Evolutionary conservation across 2,113 vertebrate genomes (phyloP).

Genomic region (Accipiter cooperii): DNA sequence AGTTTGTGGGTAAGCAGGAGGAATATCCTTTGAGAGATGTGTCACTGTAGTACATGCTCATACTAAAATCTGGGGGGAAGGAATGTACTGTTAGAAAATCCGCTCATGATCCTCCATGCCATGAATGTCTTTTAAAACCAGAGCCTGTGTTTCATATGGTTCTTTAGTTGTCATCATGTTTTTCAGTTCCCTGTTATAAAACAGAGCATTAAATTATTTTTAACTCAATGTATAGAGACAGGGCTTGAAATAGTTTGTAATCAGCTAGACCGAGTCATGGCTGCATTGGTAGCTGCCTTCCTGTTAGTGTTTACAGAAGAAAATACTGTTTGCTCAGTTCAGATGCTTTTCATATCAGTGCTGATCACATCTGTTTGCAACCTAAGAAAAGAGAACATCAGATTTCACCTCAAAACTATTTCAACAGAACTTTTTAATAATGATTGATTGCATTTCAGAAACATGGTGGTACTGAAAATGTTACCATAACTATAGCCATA

Average conservation of each 20-base stretch:
- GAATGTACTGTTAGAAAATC: neutral
- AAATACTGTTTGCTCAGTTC: neutral
- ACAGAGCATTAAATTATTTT: neutral
- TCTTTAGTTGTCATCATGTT: neutral
- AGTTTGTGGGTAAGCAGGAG: conserved; percentile 38
- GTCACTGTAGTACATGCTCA: neutral
- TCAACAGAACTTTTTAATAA: neutral
- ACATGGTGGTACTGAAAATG: neutral
- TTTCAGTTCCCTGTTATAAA: neutral
- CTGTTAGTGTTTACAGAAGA: neutral
- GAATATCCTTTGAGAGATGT: conserved; percentile 29
- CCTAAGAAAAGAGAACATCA: neutral
- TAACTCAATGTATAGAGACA: neutral
- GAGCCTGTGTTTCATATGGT: neutral
- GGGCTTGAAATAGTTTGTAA: neutral
- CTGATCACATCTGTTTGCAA: neutral
- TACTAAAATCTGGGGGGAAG: neutral
- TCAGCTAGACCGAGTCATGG: neutral
- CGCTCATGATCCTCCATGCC: neutral
- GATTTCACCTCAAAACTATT: neutral
- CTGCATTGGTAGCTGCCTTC: neutral
- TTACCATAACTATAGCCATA: neutral
- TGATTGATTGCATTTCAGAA: neutral
- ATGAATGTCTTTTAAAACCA: neutral
- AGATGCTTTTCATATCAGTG: neutral